Base-by-base conservation (phyloP, 1,140 invertebrate species). In the Megalopta genalis region DNA sequence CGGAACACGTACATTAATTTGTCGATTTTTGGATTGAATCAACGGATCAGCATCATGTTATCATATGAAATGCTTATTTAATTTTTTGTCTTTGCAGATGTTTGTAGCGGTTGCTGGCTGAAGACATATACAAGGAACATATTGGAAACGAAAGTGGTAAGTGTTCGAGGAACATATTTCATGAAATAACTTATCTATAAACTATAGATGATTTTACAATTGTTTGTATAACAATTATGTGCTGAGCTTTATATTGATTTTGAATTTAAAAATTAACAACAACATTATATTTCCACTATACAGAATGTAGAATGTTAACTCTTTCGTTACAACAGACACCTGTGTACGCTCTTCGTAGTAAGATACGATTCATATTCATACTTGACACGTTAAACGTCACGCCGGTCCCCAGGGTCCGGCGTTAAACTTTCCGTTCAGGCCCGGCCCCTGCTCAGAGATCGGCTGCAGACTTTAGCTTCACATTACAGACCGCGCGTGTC, bases 81-180 rank as follows among this genome's bases (percentile, higher is more conserved):
- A 32, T 32, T 14, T 70, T 73, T 52, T 81, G 27, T 85, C 65
- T 54, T 84, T 81, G 59, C 78, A 81, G 83, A 77, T 81, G 16
- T 32, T 59, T 32, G n/a, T 68, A 70, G n/a, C 60, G 70, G 66
- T 27, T 49, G 59, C 70, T 69, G 65, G 78, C 70, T 86, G 75
- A 85, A 37, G 59, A n/a, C 59, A 18, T 46, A 8, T 12, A 3
- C 10, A 32, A 32, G 9, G 23, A 66, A 59, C n/a, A n/a, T 6
- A 42, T 0, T 64, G 9, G 59, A 16, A 69, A 25, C n/a, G 62
- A 1, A 66, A 84, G 59, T 71, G 69, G 79, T 78, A 85, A 14
- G 39, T 77, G 18, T 57, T 57, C 7, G 7, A 57, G 6, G 6
- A 57, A 57, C 2, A n/a, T 57, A 57, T 57, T 57, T 57, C 5